phyloP scores from a whole-genome alignment of 2,888 invertebrate species.

The Pseudoips prasinana region DNA sequence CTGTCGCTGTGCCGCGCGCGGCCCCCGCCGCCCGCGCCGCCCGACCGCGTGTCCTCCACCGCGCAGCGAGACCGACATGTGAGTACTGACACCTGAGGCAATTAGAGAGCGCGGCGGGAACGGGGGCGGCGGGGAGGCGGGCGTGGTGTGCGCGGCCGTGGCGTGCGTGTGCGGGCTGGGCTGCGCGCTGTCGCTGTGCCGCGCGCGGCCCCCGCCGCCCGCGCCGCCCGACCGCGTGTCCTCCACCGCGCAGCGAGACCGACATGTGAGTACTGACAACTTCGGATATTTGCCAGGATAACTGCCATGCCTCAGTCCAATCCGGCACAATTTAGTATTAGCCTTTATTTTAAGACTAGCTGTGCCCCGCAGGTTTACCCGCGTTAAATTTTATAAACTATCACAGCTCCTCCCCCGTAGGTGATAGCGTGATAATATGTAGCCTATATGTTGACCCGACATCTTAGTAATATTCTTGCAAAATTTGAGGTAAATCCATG shows the following conservation, averaged over 20 bases:
- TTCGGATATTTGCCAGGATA: no score
- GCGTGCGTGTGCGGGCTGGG: slow-evolving; percentile 84
- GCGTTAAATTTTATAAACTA: no score
- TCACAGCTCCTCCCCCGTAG: no score
- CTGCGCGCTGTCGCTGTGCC: slow-evolving; percentile 84
- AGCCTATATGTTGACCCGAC: no score
- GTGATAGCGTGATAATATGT: no score
- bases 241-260: slow-evolving; percentile 58
- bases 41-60: slow-evolving; percentile 66
- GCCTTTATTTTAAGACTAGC: no score
- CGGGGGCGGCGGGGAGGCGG: slow-evolving; percentile 73
- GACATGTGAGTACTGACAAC: slow-evolving; percentile 33
- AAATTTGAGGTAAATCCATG: no score
- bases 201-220: slow-evolving; percentile 57
- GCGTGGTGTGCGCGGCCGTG: slow-evolving; percentile 84
- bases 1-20: slow-evolving; percentile 80
- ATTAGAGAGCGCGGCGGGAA: slow-evolving; percentile 43
- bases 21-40: slow-evolving; percentile 58
- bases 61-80: slow-evolving; percentile 49
- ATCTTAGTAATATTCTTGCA: no score
- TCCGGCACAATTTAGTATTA: no score
- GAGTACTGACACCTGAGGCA: no score
- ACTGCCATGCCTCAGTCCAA: no score
- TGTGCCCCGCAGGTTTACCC: no score
- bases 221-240: slow-evolving; percentile 65